Evolutionary conservation across 2,797 vertebrate species (phyloP).

Genomic region (Pseudocheirus occidentalis): DNA sequence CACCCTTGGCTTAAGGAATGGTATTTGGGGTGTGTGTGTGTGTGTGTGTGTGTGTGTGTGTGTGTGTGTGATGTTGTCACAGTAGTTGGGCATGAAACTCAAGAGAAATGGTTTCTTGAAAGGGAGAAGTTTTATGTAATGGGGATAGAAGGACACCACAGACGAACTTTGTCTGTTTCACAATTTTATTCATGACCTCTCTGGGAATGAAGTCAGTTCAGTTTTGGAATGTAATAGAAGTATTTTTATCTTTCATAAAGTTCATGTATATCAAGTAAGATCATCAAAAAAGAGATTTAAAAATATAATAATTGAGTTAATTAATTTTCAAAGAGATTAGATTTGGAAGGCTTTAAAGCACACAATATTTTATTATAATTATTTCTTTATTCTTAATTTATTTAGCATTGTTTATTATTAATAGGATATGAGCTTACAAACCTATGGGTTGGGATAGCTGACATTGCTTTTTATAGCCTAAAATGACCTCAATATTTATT

Average conservation of each 20-base stretch:
- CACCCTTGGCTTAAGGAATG: not conserved
- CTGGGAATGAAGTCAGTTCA: slow-evolving; percentile 23
- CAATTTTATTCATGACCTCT: not conserved
- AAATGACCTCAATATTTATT: not conserved
- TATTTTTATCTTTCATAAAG: not conserved
- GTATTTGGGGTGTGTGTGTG: not conserved
- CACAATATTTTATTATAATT: not conserved
- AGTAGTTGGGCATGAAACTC: not conserved
- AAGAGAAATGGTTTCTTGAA: not conserved
- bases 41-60: not conserved
- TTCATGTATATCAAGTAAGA: slow-evolving; percentile 33
- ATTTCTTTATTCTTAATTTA: slow-evolving; percentile 23
- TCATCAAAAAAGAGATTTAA: slow-evolving; percentile 49
- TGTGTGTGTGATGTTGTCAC: not conserved
- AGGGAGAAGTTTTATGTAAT: not conserved
- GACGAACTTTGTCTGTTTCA: slow-evolving; percentile 19
- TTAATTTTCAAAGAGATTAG: slow-evolving; percentile 47
- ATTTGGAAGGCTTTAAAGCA: slow-evolving; percentile 43
- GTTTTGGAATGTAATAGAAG: slow-evolving; percentile 34
- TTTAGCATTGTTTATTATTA: not conserved
- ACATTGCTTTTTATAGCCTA: not conserved
- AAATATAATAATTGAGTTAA: slow-evolving; percentile 47
- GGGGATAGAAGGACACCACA: not conserved
- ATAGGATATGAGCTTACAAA: not conserved
- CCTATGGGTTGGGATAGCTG: not conserved